Percentiles rank a stretch among this genome's conserved stretches.
Conservation (phyloP, 53 echinoderm and acorn worm genomes). For the Arbacia lixula region DNA sequence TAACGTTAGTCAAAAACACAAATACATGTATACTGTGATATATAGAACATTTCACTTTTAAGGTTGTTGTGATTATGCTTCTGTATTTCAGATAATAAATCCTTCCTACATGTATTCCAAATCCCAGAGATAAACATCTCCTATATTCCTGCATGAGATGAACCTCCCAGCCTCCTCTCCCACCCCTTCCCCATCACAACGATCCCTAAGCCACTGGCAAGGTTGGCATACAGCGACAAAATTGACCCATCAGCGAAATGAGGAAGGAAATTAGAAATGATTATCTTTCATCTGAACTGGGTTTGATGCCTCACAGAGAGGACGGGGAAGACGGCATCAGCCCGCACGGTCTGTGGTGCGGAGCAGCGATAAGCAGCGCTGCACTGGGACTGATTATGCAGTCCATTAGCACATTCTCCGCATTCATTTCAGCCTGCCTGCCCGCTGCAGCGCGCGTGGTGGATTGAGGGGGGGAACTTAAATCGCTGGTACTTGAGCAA, state of each 20-base stretch:
- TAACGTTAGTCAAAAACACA: no score
- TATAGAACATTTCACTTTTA: no score
- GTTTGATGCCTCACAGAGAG: no score
- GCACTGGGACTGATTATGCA: slow-evolving; percentile 31
- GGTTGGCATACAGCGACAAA: no score
- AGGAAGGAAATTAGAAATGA: slow-evolving; percentile 53
- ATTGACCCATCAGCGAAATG: slow-evolving; percentile 33
- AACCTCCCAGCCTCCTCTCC: not conserved
- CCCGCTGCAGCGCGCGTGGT: not conserved
- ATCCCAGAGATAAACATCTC: no score
- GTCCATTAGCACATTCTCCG: slow-evolving; percentile 34
- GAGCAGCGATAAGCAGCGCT: slow-evolving; percentile 37
- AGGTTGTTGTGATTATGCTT: no score
- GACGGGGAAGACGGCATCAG: slow-evolving; percentile 11
- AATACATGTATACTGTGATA: no score
- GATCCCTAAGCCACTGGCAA: not conserved
- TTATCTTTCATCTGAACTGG: slow-evolving; percentile 43
- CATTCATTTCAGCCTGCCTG: slow-evolving; percentile 21
- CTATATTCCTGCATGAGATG: no score
- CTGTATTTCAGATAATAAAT: no score
- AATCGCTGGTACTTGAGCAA: no score
- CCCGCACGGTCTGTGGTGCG: slow-evolving; percentile 11
- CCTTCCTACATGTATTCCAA: no score
- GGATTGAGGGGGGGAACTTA: slow-evolving; percentile 27
- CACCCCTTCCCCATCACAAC: not conserved